Percentiles rank a stretch among this genome's conserved stretches.
Evolutionary conservation across 2,888 invertebrate genomes (phyloP).

Genomic region (Eristalinus sepulchralis): DNA sequence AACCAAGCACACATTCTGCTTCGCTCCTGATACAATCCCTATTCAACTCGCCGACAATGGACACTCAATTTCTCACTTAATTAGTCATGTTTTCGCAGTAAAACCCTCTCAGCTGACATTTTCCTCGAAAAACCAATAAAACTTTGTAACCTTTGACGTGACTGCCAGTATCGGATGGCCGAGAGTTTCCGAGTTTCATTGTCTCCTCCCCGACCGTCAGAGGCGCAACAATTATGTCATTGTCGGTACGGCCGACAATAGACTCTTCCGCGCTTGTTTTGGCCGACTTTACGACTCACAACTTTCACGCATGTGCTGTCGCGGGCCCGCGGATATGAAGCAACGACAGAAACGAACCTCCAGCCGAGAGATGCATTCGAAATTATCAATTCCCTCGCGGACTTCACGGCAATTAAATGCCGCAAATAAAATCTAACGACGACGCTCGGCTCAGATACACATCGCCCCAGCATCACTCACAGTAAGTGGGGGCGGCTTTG

Average conservation of each 20-base stretch:
- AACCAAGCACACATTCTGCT: not conserved
- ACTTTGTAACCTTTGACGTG: not conserved
- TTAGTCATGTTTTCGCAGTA: not conserved
- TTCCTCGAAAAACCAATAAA: not conserved
- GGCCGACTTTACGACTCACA: conserved; percentile 7
- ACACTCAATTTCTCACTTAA: not conserved
- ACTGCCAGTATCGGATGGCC: not conserved
- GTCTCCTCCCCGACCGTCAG: not conserved
- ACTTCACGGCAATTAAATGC: conserved; percentile 29
- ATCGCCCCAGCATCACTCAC: not conserved
- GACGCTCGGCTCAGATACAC: conserved; percentile 21
- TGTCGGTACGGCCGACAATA: not conserved
- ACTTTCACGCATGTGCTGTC: conserved; percentile 42
- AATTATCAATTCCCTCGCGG: conserved; percentile 35
- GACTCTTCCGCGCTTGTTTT: conserved; percentile 2
- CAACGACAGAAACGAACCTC: not conserved
- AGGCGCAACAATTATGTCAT: conserved; percentile 4
- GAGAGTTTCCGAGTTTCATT: not conserved
- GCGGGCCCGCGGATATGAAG: not conserved
- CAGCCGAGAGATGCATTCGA: not conserved
- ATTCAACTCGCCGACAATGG: not conserved
- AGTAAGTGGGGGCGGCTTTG: not conserved
- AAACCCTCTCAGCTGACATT: not conserved
- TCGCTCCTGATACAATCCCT: not conserved
- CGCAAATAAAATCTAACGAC: conserved; percentile 26